Conservation (phyloP, 2,888 invertebrate species). For the Pyrocoelia pectoralis region DNA sequence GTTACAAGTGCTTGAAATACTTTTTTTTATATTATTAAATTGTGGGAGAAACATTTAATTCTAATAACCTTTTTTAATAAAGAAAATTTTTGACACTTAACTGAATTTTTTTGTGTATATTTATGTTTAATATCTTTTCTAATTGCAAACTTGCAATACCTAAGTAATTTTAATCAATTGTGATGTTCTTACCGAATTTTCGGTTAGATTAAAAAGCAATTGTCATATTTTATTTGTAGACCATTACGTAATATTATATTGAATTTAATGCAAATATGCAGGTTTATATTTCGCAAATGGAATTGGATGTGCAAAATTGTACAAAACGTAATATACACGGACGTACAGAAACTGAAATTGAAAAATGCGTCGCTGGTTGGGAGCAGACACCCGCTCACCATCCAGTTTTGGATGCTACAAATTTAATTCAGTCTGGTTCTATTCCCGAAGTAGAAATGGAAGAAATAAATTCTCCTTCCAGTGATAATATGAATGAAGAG, state of each 20-base stretch:
- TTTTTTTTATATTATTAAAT: too few relatives aligned
- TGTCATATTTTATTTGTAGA: background rate
- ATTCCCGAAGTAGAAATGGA: slow-evolving; percentile 90
- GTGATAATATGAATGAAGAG: slow-evolving; percentile 61
- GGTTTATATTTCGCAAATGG: slow-evolving; percentile 92
- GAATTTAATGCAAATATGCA: slow-evolving; percentile 53
- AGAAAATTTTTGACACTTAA: too few relatives aligned
- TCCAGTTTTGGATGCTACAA: slow-evolving; percentile 81
- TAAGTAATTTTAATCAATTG: too few relatives aligned
- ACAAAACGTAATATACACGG: slow-evolving; percentile 86
- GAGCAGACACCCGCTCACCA: slow-evolving; percentile 83
- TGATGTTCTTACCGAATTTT: background rate
- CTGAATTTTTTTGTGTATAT: too few relatives aligned
- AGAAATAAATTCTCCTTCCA: slow-evolving; percentile 51
- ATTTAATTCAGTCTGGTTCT: slow-evolving; percentile 82
- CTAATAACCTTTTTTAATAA: too few relatives aligned
- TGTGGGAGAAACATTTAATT: too few relatives aligned
- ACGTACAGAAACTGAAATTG: slow-evolving; percentile 79
- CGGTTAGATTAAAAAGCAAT: slow-evolving; percentile 1
- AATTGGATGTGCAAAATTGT: slow-evolving; percentile 80
- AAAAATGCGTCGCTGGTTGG: slow-evolving; percentile 75
- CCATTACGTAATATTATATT: background rate
- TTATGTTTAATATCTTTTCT: too few relatives aligned
- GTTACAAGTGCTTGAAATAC: too few relatives aligned
- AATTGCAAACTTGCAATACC: too few relatives aligned